Conservation (phyloP, 2,888 invertebrate species). For the Gibbula magus region DNA sequence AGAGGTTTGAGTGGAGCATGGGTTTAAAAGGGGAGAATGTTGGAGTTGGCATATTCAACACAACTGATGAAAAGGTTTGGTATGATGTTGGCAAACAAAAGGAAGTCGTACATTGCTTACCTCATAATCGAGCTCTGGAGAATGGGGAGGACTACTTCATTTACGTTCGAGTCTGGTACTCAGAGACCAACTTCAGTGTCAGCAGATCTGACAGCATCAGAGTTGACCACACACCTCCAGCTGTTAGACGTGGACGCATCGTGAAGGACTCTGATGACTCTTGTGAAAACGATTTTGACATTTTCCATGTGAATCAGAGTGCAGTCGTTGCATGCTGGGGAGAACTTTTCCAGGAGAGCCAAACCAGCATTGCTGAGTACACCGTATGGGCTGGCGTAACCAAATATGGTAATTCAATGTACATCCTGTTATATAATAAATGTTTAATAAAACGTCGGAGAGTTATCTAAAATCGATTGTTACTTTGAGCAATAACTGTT, state of each 20-base stretch:
- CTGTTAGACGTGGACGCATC: not conserved
- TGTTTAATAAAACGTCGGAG: too few relatives aligned
- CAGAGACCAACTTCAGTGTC: not conserved
- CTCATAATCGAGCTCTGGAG: conserved; percentile 27
- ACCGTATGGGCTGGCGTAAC: conserved; percentile 30
- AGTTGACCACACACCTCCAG: conserved; percentile 26
- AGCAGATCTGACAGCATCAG: not conserved
- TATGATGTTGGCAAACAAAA: conserved; percentile 39
- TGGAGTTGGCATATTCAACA: conserved; percentile 45
- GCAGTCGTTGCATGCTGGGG: not conserved
- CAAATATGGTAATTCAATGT: conserved; percentile 28
- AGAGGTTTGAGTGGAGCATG: conserved; percentile 48
- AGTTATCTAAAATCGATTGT: too few relatives aligned
- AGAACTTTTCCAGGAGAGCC: conserved; percentile 13
- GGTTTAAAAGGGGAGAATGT: conserved; percentile 35
- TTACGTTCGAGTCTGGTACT: conserved; percentile 21
- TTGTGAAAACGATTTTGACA: conserved; percentile 9
- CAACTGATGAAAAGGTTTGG: conserved; percentile 39
- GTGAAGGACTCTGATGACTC: not conserved
- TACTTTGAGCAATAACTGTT: too few relatives aligned
- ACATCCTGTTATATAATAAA: too few relatives aligned
- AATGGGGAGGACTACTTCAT: conserved; percentile 5
- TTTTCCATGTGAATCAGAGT: not conserved
- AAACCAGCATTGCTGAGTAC: conserved; percentile 16
- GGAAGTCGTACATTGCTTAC: conserved; percentile 41